Base-by-base conservation (phyloP, 2,797 vertebrate species). In the Alouatta caraya region DNA sequence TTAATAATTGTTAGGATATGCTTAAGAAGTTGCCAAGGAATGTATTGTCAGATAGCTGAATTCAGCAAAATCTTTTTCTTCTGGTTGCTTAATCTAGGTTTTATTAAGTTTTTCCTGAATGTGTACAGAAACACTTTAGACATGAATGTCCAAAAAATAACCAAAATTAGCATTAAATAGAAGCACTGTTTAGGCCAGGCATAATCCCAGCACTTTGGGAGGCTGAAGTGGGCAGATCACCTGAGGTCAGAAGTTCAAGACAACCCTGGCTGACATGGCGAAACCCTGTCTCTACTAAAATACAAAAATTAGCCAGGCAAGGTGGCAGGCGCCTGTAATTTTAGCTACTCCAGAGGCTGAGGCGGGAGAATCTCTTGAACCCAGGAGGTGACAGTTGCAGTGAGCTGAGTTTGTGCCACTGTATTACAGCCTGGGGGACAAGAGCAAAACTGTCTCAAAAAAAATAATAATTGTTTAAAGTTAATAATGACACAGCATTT, bases 11-110 rank as follows among this genome's bases (percentile, higher is more conserved):
- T 78, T 90, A 81, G 37, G 24, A 37, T 92, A 87, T 79, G 10
- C 37, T 76, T 92, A 85, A 75, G 72, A 73, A 90, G 86, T 84
- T 84, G 42, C 37, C 28, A 85, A 72, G 21, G 22, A 88, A 81
- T 67, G 5, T 22, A 67, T 37, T 80, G 39, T 93, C 46, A 61
- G 9, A 84, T 73, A 84, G 3, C 28, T 75, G 55, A 88, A 9
- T 42, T 92, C 64, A 76, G 78, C 57, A 94, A 81, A 93, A 88
- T 85, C 33, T 93, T 92, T 88, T 88, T 89, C 46, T 94, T 94
- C 30, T 90, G 22, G 17, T 73, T 93, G 39, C 39, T 57, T 89
- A 92, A 92, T 37, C 39, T 80, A 50, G 26, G 24, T 89, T 97
- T 86, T 75, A 59, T 55, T 85, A 90, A 93, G 57, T 13, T 93